A percentile compares a stretch with the other conserved stretches of the same genome.
Conservation (phyloP, 2,888 invertebrate species). For the Plagodis pulveraria region DNA sequence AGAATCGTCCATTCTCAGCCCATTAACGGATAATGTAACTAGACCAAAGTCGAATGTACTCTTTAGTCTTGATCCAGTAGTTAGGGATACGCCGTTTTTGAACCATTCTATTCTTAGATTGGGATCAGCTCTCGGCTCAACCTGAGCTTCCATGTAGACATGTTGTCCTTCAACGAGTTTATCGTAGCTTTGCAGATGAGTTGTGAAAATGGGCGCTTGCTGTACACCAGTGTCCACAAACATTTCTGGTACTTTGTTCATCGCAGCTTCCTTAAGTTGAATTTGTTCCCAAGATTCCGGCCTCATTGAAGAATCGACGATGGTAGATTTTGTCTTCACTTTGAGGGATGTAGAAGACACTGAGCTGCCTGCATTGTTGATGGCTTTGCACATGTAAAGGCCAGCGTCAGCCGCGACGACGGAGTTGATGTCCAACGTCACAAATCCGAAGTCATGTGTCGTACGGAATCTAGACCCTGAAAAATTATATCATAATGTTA, state of each 20-base stretch:
- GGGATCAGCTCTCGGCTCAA: conserved; percentile 95
- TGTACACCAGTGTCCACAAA: conserved; percentile 93
- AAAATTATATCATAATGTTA: conserved; percentile 1
- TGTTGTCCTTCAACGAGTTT: conserved; percentile 94
- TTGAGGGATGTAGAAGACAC: conserved; percentile 96
- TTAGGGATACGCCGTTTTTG: conserved; percentile 94
- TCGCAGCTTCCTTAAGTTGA: conserved; percentile 95
- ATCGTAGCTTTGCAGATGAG: conserved; percentile 93
- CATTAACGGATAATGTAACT: conserved; percentile 95
- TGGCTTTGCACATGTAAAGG: conserved; percentile 96
- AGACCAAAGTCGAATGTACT: conserved; percentile 98
- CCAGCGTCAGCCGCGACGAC: conserved; percentile 96
- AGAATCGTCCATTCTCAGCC: conserved; percentile 94
- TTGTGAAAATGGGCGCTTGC: conserved; percentile 98
- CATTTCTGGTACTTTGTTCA: conserved; percentile 95
- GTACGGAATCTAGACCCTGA: conserved; percentile 94
- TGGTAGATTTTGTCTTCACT: conserved; percentile 92
- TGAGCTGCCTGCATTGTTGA: conserved; percentile 97
- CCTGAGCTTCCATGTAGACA: conserved; percentile 94
- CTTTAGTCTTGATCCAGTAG: conserved; percentile 94
- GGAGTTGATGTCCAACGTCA: conserved; percentile 95
- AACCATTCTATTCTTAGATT: conserved; percentile 96
- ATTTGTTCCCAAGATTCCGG: conserved; percentile 97
- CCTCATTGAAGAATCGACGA: conserved; percentile 93
- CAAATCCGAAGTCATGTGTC: conserved; percentile 97